These are phyloP conservation scores for Salvator merianae DNA, from an alignment of 2,113 vertebrate genomes.

Conservation along the genomic window DNA sequence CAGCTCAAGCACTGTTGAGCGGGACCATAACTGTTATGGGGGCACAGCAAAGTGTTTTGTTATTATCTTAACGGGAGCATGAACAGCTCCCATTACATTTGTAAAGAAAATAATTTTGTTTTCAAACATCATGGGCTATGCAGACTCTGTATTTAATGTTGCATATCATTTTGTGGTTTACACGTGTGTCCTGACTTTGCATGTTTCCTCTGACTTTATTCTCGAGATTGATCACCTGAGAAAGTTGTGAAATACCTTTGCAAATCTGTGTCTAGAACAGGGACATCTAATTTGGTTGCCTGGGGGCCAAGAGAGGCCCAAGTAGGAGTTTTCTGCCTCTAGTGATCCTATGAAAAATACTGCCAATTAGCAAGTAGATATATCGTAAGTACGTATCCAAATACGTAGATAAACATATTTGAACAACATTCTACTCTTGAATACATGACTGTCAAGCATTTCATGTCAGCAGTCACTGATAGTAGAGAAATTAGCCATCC, in stretches of 20 bases:
- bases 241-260: background rate
- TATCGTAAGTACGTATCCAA: background rate
- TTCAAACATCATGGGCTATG: background rate
- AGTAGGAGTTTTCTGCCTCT: background rate
- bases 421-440: background rate
- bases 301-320: background rate
- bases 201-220: background rate
- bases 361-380: background rate
- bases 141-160: background rate
- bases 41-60: background rate
- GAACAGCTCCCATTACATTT: background rate
- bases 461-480: background rate
- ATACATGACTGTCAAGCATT: background rate
- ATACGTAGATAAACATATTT: background rate
- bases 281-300: background rate
- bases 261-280: background rate
- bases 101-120: background rate
- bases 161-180: background rate
- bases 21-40: background rate
- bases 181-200: background rate
- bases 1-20: background rate
- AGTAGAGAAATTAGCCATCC: background rate
- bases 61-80: too few species aligned
- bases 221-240: background rate
- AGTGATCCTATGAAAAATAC: background rate